Evolutionary conservation across 2,888 invertebrate genomes (phyloP).

Genomic region (Drosophila tanythrix): DNA sequence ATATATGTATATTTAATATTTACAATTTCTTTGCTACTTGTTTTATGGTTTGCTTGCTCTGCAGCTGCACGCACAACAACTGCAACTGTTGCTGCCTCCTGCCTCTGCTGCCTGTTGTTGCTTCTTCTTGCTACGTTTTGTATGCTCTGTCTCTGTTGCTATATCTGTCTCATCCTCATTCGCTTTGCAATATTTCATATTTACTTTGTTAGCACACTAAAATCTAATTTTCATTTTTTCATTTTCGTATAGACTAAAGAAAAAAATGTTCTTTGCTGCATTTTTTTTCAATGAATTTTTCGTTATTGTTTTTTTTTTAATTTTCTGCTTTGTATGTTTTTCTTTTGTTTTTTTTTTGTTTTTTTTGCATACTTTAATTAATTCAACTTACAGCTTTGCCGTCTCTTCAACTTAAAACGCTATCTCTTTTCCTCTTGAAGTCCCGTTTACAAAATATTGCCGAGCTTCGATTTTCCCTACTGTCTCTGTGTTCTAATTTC

Average conservation of each 20-base stretch:
- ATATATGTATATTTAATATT: constrained; percentile 74
- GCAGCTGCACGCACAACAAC: constrained; percentile 10
- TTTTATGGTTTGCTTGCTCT: constrained; percentile 19
- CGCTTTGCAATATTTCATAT: constrained; percentile 66
- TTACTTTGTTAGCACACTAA: constrained; percentile 56
- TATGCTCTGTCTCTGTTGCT: constrained; percentile 17
- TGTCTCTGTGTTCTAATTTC: background rate
- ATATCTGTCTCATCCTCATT: constrained; percentile 41
- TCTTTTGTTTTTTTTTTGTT: background rate
- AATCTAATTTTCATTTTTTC: constrained; percentile 47
- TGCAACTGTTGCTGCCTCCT: constrained; percentile 21
- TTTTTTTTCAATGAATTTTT: constrained; percentile 6
- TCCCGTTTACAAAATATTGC: constrained; percentile 6
- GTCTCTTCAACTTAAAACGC: constrained; percentile 20
- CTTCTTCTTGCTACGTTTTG: constrained; percentile 13
- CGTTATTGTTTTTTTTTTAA: constrained; percentile 4
- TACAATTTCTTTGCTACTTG: constrained; percentile 75
- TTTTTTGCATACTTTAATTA: constrained; percentile 8
- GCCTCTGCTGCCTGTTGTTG: background rate
- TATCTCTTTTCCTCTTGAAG: constrained; percentile 11
- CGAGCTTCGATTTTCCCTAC: constrained; percentile 8
- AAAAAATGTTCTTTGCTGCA: constrained; percentile 52
- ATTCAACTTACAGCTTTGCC: constrained; percentile 13
- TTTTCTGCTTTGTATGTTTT: constrained; percentile 20
- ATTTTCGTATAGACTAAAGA: constrained; percentile 61